These are phyloP conservation scores for Ischnus inquisitorius DNA, from an alignment of 2,888 invertebrate genomes.

Conservation along the genomic window DNA sequence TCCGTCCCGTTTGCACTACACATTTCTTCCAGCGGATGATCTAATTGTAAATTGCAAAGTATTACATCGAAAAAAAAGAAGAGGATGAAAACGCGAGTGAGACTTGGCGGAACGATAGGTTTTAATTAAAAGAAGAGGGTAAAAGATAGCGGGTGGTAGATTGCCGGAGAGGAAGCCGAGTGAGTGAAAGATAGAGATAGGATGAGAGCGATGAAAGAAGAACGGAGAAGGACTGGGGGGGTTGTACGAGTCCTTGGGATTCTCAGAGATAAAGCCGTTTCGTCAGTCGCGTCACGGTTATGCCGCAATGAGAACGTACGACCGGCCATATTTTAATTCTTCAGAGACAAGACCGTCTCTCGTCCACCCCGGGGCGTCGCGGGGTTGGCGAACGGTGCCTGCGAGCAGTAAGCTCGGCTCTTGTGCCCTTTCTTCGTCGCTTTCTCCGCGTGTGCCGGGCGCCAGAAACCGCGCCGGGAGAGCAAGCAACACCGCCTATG, in stretches of 20 bases:
- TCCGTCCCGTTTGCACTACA: conserved; percentile 18
- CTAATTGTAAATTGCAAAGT: conserved; percentile 58
- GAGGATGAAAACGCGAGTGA: conserved; percentile 14
- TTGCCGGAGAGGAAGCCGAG: conserved; percentile 56
- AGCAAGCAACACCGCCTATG: conserved; percentile 31
- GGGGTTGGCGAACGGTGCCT: conserved; percentile 45
- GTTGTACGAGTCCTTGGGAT: conserved; percentile 66
- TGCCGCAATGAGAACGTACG: conserved; percentile 84
- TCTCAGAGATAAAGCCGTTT: conserved; percentile 80
- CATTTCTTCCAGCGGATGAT: conserved; percentile 25
- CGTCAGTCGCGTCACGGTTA: conserved; percentile 84
- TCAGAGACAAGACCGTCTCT: conserved; percentile 80
- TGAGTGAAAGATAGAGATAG: conserved; percentile 45
- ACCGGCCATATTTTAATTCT: conserved; percentile 85
- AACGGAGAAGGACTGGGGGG: conserved; percentile 33
- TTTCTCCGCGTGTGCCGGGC: conserved; percentile 54
- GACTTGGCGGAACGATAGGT: conserved; percentile 62
- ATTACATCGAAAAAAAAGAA: conserved; percentile 29
- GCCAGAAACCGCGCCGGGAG: conserved; percentile 50
- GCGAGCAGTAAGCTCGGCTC: conserved; percentile 45
- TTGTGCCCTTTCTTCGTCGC: conserved; percentile 65
- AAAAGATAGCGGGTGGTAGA: conserved; percentile 67
- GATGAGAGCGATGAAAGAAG: conserved; percentile 59
- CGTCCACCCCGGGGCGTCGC: conserved; percentile 74
- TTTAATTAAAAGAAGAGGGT: conserved; percentile 66